Conservation (phyloP, 2,797 vertebrate genomes). For the Syndactyla subalaris region DNA sequence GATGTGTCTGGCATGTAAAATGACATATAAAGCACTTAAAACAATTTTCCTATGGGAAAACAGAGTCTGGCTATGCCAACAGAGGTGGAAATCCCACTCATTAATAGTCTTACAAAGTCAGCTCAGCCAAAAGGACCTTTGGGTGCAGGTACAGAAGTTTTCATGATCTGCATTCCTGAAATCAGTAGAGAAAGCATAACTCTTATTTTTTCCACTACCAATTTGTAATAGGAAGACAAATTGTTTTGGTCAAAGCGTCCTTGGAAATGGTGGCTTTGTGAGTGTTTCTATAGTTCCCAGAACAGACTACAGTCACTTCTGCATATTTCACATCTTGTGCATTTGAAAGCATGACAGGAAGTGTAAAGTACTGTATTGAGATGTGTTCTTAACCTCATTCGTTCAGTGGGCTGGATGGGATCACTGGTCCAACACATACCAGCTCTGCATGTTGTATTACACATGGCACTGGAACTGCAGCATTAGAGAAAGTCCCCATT, state of each 20-base stretch:
- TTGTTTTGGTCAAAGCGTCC: background rate
- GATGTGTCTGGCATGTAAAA: fast-evolving
- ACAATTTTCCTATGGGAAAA: background rate
- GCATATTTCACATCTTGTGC: background rate
- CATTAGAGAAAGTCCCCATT: background rate
- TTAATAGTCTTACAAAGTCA: background rate
- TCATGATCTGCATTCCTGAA: background rate
- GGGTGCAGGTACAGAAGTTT: background rate
- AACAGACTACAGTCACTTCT: background rate
- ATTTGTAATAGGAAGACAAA: background rate
- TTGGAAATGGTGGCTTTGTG: background rate
- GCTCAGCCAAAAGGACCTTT: background rate
- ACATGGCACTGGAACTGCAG: background rate
- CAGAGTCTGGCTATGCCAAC: background rate
- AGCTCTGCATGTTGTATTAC: background rate
- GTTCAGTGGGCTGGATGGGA: background rate
- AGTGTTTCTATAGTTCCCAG: background rate
- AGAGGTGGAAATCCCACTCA: background rate
- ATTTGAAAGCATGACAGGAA: background rate
- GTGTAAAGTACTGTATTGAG: background rate
- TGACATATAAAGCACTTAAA: background rate
- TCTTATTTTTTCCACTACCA: background rate
- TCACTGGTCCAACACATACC: background rate
- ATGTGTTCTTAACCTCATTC: background rate
- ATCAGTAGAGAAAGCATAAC: background rate